Base-by-base conservation (phyloP, 2,797 vertebrate species). In the Aulostomus chinensis region DNA sequence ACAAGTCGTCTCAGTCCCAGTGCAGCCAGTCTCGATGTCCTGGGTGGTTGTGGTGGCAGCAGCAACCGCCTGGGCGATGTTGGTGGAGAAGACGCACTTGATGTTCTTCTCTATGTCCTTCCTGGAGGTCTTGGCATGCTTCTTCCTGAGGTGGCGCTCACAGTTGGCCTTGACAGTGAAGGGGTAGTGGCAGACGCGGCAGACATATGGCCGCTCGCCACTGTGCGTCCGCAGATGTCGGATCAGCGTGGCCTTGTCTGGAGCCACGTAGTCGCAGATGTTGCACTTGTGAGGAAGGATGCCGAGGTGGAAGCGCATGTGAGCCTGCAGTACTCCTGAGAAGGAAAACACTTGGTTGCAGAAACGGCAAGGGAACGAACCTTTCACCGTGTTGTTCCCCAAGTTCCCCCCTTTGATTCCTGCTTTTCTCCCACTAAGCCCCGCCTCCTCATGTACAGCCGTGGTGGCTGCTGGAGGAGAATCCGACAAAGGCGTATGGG, bases 151-250 rank as follows among this genome's bases (percentile, higher is more conserved):
- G 80, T 99, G 97, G 51, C 97, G 93, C 86, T 99, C 97, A 0
- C 97, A 99, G 80, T 99, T 99, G 76, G 96, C 97, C 76, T 98
- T 98, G 77, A 99, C 96, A 0, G 96, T 99, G 88, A 99, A 99
- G 0, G 96, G 96, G 61, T 98, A 99, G 74, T 96, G 95, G 81
- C 97, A 99, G 73, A 99, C 93, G 17, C 95, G 94, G 78, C 97
- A 99, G 50, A 98, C 92, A 36, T 98, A 99, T 0, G 96, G 97
- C 20, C 97, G 91, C 82, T 99, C 97, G 1, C 96, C 96, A 0
- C 96, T 98, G 89, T 99, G 97, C 0, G 95, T 98, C 40, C 96
- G 92, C 78, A 99, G 83, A 80, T 99, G 97, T 1, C 97, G 92
- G 84, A 99, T 97, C 30, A 99, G 88, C 0, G 97, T 97, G 0